Evolutionary conservation across 2,888 invertebrate genomes (phyloP).

Genomic region (Ellobium chinense): DNA sequence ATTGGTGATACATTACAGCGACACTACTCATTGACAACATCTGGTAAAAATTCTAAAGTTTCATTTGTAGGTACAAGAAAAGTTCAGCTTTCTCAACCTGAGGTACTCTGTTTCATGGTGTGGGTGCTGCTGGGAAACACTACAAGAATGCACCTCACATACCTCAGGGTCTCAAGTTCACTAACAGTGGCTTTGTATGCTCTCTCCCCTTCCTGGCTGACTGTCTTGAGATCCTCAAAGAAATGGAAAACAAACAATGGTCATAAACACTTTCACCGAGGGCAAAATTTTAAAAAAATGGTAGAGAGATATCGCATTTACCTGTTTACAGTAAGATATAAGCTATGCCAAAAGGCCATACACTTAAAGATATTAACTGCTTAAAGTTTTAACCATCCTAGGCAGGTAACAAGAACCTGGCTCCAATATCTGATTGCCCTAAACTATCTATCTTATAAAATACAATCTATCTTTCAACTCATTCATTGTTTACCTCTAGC

Average conservation of each 20-base stretch:
- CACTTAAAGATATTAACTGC: no score
- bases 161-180: slow-evolving; percentile 20
- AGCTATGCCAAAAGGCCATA: background rate
- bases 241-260: background rate
- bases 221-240: background rate
- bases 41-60: background rate
- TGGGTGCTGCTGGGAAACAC: no score
- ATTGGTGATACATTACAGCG: background rate
- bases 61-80: background rate
- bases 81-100: background rate
- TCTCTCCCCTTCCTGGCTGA: background rate
- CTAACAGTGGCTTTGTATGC: background rate
- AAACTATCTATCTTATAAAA: no score
- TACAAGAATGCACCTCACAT: no score
- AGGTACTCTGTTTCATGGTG: no score
- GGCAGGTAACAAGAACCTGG: no score
- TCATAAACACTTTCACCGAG: no score
- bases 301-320: background rate
- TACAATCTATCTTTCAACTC: no score
- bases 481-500: no score
- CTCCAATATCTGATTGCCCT: no score
- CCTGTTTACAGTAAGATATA: background rate
- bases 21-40: background rate
- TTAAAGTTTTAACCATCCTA: no score
- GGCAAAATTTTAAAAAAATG: no score